These are phyloP conservation scores for Hydropotes inermis DNA, from an alignment of 2,113 vertebrate genomes.

Conservation along the genomic window DNA sequence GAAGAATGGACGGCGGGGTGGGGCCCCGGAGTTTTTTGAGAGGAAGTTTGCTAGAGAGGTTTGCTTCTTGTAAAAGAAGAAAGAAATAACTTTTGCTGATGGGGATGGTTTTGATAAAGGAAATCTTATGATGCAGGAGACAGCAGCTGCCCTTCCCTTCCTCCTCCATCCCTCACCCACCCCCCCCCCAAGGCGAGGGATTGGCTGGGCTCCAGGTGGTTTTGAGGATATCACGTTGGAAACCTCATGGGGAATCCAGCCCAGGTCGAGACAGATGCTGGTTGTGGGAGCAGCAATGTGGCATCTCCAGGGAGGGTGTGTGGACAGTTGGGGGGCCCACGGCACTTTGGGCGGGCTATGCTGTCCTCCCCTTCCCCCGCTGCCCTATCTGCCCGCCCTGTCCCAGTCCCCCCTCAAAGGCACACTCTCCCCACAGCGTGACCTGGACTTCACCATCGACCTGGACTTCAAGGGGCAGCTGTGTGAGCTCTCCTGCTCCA, in stretches of 20 bases:
- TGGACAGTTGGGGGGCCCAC: no score
- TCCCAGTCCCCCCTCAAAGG: neutral
- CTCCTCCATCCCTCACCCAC: neutral
- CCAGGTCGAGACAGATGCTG: neutral
- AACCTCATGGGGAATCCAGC: neutral
- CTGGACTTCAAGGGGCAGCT: constrained; percentile 95
- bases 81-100: neutral
- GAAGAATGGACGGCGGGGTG: neutral
- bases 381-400: neutral
- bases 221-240: neutral
- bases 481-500: constrained; percentile 92
- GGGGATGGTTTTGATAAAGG: neutral
- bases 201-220: neutral
- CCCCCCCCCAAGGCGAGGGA: no score
- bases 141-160: neutral
- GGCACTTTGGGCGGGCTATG: rapidly evolving
- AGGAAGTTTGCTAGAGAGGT: neutral
- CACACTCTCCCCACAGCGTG: constrained; percentile 81
- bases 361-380: neutral
- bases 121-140: neutral
- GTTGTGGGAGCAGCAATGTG: rapidly evolving
- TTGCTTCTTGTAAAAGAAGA: neutral
- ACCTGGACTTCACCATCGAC: constrained; percentile 94
- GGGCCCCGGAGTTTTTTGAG: rapidly evolving
- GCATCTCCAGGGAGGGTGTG: neutral